phyloP scores from a whole-genome alignment of 2,888 invertebrate genomes.

The Pogonocherus hispidulus region DNA sequence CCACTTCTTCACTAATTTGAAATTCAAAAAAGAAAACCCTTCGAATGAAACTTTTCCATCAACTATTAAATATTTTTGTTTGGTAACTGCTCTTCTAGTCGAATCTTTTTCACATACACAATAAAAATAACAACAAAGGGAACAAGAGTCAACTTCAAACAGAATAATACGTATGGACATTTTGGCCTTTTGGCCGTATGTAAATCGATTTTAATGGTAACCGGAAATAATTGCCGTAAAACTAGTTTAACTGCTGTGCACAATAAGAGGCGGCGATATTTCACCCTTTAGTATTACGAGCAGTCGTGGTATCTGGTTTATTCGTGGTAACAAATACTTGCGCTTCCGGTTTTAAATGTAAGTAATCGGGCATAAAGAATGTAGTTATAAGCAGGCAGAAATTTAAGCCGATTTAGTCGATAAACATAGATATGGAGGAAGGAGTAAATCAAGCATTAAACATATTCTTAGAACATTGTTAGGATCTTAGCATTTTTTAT shows the following conservation, averaged over 20 bases:
- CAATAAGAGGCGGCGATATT: not conserved
- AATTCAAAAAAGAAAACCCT: too few species aligned
- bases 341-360: slow-evolving; percentile 19
- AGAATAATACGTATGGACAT: too few species aligned
- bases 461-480: too few species aligned
- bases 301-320: not conserved
- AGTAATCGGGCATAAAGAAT: not conserved
- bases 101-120: too few species aligned
- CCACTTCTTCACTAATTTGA: too few species aligned
- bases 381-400: not conserved
- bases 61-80: too few species aligned
- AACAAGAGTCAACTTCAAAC: too few species aligned
- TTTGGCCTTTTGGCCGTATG: not conserved
- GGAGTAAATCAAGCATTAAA: not conserved
- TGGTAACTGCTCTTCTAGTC: too few species aligned
- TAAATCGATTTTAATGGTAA: slow-evolving; percentile 1
- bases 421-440: not conserved
- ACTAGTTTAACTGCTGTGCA: slow-evolving; percentile 13
- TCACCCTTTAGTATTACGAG: slow-evolving; percentile 5
- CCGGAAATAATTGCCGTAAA: slow-evolving; percentile 22
- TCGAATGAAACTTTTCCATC: too few species aligned
- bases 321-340: slow-evolving; percentile 7
- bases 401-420: not conserved
- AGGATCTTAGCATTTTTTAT: too few species aligned
- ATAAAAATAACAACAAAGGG: too few species aligned